phyloP scores from a whole-genome alignment of 2,113 vertebrate species.

The Pithys albifrons region DNA sequence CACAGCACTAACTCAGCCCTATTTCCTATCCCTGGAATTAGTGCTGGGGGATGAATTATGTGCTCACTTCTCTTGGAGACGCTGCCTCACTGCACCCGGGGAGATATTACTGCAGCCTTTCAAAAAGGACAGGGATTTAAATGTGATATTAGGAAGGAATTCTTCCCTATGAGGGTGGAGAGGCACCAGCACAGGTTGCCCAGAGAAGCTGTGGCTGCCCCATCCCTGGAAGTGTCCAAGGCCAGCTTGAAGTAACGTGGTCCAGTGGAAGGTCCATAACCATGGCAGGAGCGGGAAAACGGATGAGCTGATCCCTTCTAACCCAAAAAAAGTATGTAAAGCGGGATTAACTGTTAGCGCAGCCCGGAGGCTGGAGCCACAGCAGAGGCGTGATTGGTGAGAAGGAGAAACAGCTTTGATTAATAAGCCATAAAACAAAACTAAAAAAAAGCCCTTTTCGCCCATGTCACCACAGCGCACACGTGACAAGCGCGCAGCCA shows the following conservation, averaged over 20 bases:
- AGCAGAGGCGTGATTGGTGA: background rate
- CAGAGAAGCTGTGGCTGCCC: background rate
- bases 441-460: rapidly evolving
- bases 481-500: background rate
- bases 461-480: background rate
- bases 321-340: rapidly evolving
- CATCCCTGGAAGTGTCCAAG: background rate
- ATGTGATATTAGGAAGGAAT: background rate
- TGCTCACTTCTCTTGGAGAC: background rate
- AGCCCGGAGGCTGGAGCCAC: background rate
- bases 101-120: background rate
- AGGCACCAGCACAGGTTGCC: background rate
- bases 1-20: background rate
- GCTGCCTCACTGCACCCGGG: rapidly evolving
- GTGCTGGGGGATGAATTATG: background rate
- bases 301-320: background rate
- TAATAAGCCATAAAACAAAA: rapidly evolving
- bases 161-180: no score
- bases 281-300: rapidly evolving
- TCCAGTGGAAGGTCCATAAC: rapidly evolving
- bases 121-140: background rate
- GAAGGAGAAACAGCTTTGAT: background rate
- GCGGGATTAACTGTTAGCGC: rapidly evolving
- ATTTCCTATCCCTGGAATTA: background rate
- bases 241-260: background rate